These are phyloP conservation scores for Conomelus anceps DNA, from an alignment of 2,888 invertebrate species.

Conservation along the genomic window DNA sequence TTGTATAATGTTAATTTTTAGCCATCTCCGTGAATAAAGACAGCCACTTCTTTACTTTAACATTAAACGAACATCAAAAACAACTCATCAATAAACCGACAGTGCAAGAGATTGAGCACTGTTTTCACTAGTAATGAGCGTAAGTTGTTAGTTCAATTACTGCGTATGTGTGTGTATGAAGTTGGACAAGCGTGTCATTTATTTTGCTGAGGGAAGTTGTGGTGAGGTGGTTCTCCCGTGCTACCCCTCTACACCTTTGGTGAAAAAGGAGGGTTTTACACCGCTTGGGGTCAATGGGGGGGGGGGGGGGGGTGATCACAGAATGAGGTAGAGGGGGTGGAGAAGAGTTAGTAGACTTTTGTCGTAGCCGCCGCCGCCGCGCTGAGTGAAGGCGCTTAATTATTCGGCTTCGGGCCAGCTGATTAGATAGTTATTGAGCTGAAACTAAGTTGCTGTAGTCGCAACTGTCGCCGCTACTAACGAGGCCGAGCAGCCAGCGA, in stretches of 20 bases:
- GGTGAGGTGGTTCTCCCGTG: neutral
- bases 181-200: neutral
- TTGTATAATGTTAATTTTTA: no score
- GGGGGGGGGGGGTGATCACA: no score
- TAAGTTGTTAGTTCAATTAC: neutral
- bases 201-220: neutral
- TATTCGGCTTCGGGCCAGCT: neutral
- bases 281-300: no score
- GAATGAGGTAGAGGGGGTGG: no score
- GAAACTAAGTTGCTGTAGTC: neutral
- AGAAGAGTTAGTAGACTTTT: no score
- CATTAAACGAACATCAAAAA: no score
- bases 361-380: neutral
- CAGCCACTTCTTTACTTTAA: no score
- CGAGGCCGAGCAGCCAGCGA: neutral
- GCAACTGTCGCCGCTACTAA: neutral
- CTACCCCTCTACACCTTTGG: neutral
- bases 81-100: no score
- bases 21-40: no score
- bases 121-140: neutral
- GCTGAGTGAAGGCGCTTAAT: neutral
- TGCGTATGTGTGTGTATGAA: neutral
- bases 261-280: neutral
- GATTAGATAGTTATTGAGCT: neutral
- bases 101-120: no score